These are phyloP conservation scores for Sebastes goodei DNA, from an alignment of 2,797 vertebrate species.

Conservation along the genomic window DNA sequence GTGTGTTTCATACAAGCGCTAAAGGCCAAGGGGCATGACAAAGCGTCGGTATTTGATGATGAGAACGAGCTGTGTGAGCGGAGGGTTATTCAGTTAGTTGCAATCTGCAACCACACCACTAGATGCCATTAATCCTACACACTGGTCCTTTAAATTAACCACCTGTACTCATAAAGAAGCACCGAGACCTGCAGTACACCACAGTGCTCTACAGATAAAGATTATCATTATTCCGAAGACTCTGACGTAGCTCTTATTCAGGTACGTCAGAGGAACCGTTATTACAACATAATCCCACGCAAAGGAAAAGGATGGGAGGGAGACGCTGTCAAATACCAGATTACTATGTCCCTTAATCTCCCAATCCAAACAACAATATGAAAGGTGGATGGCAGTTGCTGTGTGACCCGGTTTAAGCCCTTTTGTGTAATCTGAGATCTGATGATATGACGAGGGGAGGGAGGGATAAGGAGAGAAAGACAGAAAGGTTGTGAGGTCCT, in stretches of 20 bases:
- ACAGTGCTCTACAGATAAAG: background rate
- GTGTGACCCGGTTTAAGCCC: constrained; percentile 57
- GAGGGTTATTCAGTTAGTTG: too few relatives aligned
- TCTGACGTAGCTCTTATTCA: constrained; percentile 7
- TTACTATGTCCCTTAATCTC: constrained; percentile 71
- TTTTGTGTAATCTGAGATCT: constrained; percentile 65
- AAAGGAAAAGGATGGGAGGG: constrained; percentile 47
- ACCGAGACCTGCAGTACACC: background rate
- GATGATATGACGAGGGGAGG: constrained; percentile 18
- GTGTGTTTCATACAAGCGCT: too few relatives aligned
- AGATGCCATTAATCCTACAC: background rate
- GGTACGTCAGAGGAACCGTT: constrained; percentile 38
- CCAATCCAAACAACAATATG: constrained; percentile 59
- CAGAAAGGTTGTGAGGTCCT: background rate
- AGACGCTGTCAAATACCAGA: constrained; percentile 62
- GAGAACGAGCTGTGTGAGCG: too few relatives aligned
- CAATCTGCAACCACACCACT: background rate
- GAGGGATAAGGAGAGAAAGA: constrained; percentile 2
- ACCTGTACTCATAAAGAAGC: background rate
- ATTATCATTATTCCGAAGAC: background rate
- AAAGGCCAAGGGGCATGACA: too few relatives aligned
- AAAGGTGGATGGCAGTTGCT: constrained; percentile 57
- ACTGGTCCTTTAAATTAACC: background rate
- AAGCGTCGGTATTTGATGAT: too few relatives aligned
- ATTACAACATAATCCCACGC: constrained; percentile 56